These are phyloP conservation scores for Hypotaenidia philippensis DNA, from an alignment of 2,797 vertebrate species.

Conservation along the genomic window DNA sequence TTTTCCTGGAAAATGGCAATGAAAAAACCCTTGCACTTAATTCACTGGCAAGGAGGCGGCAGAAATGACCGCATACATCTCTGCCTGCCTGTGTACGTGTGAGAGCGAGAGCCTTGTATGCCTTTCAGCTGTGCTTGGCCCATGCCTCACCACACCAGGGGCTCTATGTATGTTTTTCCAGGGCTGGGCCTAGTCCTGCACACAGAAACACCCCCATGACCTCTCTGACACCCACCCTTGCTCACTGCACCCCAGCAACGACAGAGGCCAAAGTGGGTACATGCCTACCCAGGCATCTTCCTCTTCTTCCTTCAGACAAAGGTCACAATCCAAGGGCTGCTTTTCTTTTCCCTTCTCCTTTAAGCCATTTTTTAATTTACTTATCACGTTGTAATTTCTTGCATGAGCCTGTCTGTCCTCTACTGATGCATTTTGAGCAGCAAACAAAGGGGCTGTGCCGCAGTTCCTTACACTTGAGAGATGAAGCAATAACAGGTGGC, in stretches of 20 bases:
- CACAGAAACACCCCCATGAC: background rate
- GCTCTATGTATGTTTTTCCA: background rate
- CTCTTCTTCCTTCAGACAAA: constrained; percentile 11
- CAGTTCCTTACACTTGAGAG: constrained; percentile 70
- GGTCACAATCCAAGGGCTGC: background rate
- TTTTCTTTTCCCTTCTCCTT: background rate
- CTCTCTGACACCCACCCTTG: background rate
- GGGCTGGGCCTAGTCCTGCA: background rate
- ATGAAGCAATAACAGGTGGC: constrained; percentile 82
- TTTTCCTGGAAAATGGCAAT: constrained; percentile 45
- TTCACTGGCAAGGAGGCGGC: background rate
- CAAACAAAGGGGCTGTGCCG: constrained; percentile 18
- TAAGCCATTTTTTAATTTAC: background rate
- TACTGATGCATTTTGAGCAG: constrained; percentile 42
- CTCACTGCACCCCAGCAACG: constrained; percentile 43
- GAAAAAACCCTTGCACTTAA: constrained; percentile 33
- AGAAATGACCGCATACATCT: background rate
- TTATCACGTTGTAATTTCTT: background rate
- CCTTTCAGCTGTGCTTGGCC: constrained; percentile 41
- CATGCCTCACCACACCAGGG: constrained; percentile 33
- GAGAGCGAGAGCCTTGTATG: background rate
- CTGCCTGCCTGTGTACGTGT: fast-evolving
- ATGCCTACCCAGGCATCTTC: constrained; percentile 47
- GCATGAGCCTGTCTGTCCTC: background rate
- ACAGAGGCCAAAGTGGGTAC: background rate